A percentile compares a stretch with the other conserved stretches of the same genome.
phyloP scores from a whole-genome alignment of 2,797 vertebrate genomes.

The Micrastur ruficollis region DNA sequence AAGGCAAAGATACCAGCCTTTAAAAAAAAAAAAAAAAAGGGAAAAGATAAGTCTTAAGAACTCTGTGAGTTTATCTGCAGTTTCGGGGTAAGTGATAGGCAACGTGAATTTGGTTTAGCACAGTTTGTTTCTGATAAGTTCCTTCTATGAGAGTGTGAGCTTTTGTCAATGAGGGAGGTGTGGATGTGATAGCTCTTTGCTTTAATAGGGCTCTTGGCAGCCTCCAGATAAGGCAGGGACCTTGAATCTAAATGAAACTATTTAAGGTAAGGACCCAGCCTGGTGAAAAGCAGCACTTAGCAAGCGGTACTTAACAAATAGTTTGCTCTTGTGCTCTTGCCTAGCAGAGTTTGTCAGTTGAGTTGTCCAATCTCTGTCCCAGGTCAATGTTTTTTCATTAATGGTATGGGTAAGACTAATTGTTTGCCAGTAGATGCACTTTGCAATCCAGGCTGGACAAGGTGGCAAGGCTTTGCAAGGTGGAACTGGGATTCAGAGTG shows the following conservation, averaged over 20 bases:
- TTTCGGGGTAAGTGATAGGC: not conserved
- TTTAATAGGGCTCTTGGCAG: not conserved
- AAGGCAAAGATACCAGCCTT: not conserved
- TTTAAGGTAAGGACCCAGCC: not conserved
- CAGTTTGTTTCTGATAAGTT: not conserved
- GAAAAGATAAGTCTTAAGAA: not conserved
- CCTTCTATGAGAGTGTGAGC: not conserved
- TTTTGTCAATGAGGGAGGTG: not conserved
- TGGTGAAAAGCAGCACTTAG: not conserved
- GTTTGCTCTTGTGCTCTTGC: not conserved
- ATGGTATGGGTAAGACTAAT: not conserved
- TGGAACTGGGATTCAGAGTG: not conserved
- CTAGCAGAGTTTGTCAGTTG: not conserved
- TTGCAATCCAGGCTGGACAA: not conserved
- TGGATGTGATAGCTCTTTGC: not conserved
- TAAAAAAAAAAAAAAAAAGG: not conserved
- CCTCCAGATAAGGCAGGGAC: not conserved
- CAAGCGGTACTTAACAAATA: not conserved
- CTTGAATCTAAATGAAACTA: not conserved
- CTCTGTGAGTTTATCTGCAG: not conserved
- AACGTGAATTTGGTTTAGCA: not conserved
- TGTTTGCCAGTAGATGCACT: not conserved
- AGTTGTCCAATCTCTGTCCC: not conserved
- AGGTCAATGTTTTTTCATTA: not conserved
- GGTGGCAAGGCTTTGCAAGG: not conserved